Percentiles rank a stretch among this genome's conserved stretches.
phyloP scores from a whole-genome alignment of 2,797 vertebrate species.

The Enteromius mattozi region DNA sequence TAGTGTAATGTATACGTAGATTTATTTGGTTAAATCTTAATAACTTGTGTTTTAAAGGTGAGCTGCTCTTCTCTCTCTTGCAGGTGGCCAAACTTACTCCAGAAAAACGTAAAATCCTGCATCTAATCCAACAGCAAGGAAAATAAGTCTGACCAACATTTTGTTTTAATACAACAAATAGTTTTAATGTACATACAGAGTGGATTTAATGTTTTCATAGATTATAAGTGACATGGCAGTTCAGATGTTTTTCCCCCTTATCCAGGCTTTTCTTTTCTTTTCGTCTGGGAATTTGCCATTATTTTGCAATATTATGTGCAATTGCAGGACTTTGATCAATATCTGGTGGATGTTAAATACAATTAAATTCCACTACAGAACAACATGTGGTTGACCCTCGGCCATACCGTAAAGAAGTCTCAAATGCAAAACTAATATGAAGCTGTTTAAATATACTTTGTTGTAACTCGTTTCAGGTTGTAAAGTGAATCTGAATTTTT shows the following conservation, averaged over 20 bases:
- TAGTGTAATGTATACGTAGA: not conserved
- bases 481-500: not conserved
- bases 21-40: not conserved
- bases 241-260: not conserved
- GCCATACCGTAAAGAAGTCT: not conserved
- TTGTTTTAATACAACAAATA: not conserved
- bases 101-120: slow-evolving; percentile 47
- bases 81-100: slow-evolving; percentile 42
- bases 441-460: slow-evolving; percentile 17
- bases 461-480: not conserved
- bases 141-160: not conserved
- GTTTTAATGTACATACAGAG: slow-evolving; percentile 19
- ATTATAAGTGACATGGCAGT: not conserved
- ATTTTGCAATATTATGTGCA: not conserved
- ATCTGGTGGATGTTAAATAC: not conserved
- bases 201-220: not conserved
- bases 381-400: not conserved
- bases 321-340: not conserved
- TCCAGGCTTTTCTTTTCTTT: not conserved
- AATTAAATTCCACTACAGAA: not conserved
- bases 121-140: slow-evolving; percentile 19
- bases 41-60: not conserved
- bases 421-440: slow-evolving; percentile 3
- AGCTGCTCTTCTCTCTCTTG: not conserved
- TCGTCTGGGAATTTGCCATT: not conserved